These are phyloP conservation scores for Scyliorhinus canicula DNA, from an alignment of 2,797 vertebrate species.

Conservation along the genomic window DNA sequence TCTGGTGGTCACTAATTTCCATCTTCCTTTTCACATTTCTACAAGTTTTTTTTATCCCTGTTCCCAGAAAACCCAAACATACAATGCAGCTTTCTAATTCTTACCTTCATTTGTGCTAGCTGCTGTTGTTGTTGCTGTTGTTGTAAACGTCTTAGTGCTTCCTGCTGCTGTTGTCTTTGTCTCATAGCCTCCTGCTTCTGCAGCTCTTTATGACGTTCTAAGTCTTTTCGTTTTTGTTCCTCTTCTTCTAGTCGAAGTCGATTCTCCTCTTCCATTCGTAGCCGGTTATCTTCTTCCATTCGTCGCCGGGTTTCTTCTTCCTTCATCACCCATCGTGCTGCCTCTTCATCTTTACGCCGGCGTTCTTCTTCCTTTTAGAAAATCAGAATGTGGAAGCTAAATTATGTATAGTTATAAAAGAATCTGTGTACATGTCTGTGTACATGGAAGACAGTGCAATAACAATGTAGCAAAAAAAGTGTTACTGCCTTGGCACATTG, in stretches of 20 bases:
- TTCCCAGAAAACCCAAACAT: background rate
- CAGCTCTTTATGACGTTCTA: conserved; percentile 83
- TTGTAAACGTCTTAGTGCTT: conserved; percentile 81
- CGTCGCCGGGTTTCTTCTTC: conserved; percentile 72
- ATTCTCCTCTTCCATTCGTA: conserved; percentile 75
- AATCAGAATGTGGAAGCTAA: background rate
- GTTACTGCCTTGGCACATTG: background rate
- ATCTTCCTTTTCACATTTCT: background rate
- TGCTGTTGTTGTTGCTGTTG: conserved; percentile 94
- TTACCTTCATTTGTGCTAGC: conserved; percentile 90
- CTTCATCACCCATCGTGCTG: conserved; percentile 67
- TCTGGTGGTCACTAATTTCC: background rate
- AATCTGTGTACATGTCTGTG: background rate
- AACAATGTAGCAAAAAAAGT: background rate
- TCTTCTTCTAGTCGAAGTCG: conserved; percentile 61
- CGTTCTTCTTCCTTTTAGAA: conserved; percentile 62
- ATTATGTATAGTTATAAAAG: background rate
- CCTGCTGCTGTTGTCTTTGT: conserved; percentile 89
- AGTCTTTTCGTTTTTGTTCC: conserved; percentile 66
- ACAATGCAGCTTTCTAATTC: background rate
- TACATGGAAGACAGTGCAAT: background rate
- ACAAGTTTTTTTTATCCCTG: background rate
- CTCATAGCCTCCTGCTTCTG: conserved; percentile 61
- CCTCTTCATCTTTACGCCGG: conserved; percentile 76
- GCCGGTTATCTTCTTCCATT: conserved; percentile 77